Percentiles rank a stretch among this genome's conserved stretches.
Evolutionary conservation across 2,888 invertebrate species (phyloP).

Genomic region (Ormyrus rosae): DNA sequence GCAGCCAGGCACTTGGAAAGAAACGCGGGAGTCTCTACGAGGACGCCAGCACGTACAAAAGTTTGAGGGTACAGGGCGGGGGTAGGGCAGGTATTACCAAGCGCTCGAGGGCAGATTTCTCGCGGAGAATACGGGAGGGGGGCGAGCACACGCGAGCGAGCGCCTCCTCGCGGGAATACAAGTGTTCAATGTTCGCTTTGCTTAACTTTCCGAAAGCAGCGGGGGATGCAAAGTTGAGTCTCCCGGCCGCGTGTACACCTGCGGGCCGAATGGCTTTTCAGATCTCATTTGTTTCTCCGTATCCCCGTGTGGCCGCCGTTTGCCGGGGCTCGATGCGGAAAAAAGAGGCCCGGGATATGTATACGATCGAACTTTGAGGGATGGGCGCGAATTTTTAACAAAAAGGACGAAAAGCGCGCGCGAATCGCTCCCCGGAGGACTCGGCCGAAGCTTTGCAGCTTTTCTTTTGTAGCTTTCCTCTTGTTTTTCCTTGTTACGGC

Average conservation of each 20-base stretch:
- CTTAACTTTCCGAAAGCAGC: conserved; percentile 46
- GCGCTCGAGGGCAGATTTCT: conserved; percentile 53
- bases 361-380: conserved; percentile 23
- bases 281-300: conserved; percentile 47
- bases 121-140: background rate
- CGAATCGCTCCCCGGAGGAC: conserved; percentile 38
- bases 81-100: conserved; percentile 44
- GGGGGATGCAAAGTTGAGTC: conserved; percentile 50
- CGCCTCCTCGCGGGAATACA: conserved; percentile 49
- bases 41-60: conserved; percentile 52
- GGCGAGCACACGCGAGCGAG: conserved; percentile 4
- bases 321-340: background rate
- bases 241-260: conserved; percentile 21
- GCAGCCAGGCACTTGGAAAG: conserved; percentile 50
- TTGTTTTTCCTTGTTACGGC: background rate
- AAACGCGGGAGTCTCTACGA: conserved; percentile 31
- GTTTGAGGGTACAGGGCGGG: conserved; percentile 8
- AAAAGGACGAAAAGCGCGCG: background rate
- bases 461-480: background rate
- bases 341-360: too few species aligned
- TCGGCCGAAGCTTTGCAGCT: background rate
- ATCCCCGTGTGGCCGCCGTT: conserved; percentile 12
- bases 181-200: conserved; percentile 55
- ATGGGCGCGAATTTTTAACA: conserved; percentile 35
- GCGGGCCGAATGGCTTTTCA: conserved; percentile 46